These are phyloP conservation scores for Ormyrus labotus DNA, from an alignment of 2,888 invertebrate genomes.

Conservation along the genomic window DNA sequence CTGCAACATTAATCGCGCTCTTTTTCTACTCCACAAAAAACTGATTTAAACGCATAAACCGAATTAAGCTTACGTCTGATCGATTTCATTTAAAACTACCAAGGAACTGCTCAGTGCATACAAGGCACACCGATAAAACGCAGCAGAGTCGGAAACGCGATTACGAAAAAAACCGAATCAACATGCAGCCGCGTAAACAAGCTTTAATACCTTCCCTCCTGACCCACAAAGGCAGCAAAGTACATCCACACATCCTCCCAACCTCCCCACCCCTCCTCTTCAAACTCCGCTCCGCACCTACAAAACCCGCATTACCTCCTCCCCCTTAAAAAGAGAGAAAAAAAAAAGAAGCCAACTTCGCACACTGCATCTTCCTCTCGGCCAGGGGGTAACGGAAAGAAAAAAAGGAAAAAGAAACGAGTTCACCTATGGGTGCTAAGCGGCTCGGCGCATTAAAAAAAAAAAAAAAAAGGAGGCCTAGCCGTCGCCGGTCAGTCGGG, in stretches of 20 bases:
- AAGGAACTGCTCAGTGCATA: background rate
- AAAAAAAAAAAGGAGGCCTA: slow-evolving; percentile 29
- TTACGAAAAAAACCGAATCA: slow-evolving; percentile 5
- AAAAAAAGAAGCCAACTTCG: background rate
- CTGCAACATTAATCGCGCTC: too few relatives aligned
- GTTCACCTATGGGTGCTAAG: too few relatives aligned
- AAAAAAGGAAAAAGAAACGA: background rate
- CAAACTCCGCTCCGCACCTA: background rate
- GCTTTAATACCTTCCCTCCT: slow-evolving; percentile 18
- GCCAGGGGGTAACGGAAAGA: background rate
- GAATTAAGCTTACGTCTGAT: too few relatives aligned
- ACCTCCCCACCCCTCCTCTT: too few relatives aligned
- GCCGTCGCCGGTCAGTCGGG: slow-evolving; percentile 17
- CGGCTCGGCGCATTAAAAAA: too few relatives aligned
- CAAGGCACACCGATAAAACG: background rate
- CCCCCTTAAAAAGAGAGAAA: background rate
- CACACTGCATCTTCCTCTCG: too few relatives aligned
- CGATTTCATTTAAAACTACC: too few relatives aligned
- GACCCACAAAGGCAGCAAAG: slow-evolving; percentile 3
- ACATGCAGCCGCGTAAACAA: background rate
- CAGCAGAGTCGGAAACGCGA: background rate
- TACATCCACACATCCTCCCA: background rate
- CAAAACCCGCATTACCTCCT: background rate
- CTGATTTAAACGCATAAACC: too few relatives aligned
- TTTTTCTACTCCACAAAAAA: too few relatives aligned